These are phyloP conservation scores for Tenthredo mesomela DNA, from an alignment of 2,888 invertebrate genomes.

Conservation along the genomic window DNA sequence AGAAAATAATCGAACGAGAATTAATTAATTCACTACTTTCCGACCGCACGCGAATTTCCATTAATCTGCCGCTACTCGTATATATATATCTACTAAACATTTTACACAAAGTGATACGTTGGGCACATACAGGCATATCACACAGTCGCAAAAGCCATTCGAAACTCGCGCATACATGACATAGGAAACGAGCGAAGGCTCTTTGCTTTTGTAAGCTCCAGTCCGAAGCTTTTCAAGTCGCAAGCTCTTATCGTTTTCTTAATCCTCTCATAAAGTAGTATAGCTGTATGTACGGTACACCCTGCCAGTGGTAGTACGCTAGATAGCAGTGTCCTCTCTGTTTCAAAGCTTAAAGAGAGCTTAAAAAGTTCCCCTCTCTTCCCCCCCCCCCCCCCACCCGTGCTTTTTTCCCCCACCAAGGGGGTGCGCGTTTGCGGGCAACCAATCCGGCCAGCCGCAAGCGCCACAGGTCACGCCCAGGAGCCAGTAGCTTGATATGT, in stretches of 20 bases:
- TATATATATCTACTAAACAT: neutral
- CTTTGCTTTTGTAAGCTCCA: conserved; percentile 62
- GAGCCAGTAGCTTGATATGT: conserved; percentile 71
- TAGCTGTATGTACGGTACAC: conserved; percentile 56
- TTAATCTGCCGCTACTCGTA: conserved; percentile 6
- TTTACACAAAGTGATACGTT: neutral
- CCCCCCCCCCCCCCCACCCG: conserved; percentile 56
- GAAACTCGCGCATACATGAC: neutral
- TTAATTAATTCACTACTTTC: conserved; percentile 50
- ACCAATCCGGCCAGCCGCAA: conserved; percentile 74
- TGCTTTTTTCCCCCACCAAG: conserved; percentile 60
- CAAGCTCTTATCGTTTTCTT: conserved; percentile 72
- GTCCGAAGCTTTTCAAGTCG: conserved; percentile 68
- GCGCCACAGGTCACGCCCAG: conserved; percentile 74
- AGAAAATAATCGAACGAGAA: conserved; percentile 49
- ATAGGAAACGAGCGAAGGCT: conserved; percentile 38
- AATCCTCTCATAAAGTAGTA: conserved; percentile 71
- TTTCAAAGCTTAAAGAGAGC: conserved; percentile 70
- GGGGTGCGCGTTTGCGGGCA: conserved; percentile 71
- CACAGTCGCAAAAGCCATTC: neutral
- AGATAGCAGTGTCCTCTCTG: conserved; percentile 70
- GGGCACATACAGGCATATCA: neutral
- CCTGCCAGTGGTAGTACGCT: conserved; percentile 66
- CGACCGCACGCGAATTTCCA: conserved; percentile 44
- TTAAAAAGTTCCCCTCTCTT: conserved; percentile 72